Evolutionary conservation across 2,888 invertebrate genomes (phyloP).

Genomic region (Lochmaea crataegi): DNA sequence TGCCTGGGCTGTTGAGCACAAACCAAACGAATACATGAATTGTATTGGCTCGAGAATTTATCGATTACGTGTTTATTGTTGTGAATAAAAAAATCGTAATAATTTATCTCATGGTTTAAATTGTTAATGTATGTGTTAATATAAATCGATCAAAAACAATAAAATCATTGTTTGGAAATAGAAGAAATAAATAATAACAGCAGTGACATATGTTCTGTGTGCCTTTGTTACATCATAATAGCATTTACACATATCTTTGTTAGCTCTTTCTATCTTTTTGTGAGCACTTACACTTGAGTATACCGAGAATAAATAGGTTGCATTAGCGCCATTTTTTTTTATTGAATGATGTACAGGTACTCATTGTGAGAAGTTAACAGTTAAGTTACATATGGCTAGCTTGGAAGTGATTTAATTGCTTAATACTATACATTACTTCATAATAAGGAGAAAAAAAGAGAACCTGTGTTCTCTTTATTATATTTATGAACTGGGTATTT

Average conservation of each 20-base stretch:
- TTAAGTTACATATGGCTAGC: slow-evolving; percentile 43
- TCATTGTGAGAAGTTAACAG: slow-evolving; percentile 39
- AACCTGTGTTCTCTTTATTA: slow-evolving; percentile 42
- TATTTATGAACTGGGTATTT: slow-evolving; percentile 42
- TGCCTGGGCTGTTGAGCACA: no score
- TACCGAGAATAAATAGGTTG: slow-evolving; percentile 24
- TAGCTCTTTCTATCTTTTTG: background rate
- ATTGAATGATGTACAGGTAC: slow-evolving; percentile 27
- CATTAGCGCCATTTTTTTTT: slow-evolving; percentile 31
- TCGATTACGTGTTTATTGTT: no score
- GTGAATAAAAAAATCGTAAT: no score
- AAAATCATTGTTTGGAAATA: background rate
- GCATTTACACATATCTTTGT: background rate
- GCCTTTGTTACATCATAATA: background rate
- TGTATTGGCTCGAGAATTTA: no score
- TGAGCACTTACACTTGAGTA: background rate
- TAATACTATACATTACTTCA: slow-evolving; percentile 39
- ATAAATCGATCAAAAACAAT: background rate
- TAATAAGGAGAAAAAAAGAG: slow-evolving; percentile 36
- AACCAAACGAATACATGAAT: no score
- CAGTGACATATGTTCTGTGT: background rate
- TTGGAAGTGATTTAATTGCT: slow-evolving; percentile 38
- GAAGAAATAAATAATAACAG: background rate
- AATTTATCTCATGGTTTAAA: no score
- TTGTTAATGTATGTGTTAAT: background rate